A percentile compares a stretch with the other conserved stretches of the same genome.
phyloP scores from a whole-genome alignment of 2,797 vertebrate species.

The Sternarchorhynchus goeldii region DNA sequence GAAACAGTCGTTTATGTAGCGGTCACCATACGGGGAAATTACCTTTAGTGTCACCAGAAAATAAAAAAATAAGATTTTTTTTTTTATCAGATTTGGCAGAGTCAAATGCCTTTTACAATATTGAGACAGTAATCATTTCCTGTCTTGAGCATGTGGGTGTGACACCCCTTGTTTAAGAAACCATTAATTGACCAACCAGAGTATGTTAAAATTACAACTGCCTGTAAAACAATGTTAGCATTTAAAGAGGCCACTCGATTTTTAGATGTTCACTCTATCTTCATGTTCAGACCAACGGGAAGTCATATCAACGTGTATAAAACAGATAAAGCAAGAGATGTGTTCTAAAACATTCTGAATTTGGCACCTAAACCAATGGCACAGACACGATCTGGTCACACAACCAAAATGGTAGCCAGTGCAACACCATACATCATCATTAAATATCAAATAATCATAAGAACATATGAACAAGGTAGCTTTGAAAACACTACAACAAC shows the following conservation, averaged over 20 bases:
- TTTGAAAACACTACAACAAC: slow-evolving; percentile 8
- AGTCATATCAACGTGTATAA: not conserved
- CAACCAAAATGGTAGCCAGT: too few species aligned
- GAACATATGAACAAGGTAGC: not conserved
- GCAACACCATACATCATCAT: too few species aligned
- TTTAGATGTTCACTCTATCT: not conserved
- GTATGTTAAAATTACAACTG: not conserved
- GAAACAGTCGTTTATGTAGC: slow-evolving; percentile 15
- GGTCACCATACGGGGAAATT: slow-evolving; percentile 16
- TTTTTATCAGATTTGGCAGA: not conserved
- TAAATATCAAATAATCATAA: too few species aligned
- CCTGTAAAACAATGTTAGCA: not conserved
- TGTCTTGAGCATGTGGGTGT: slow-evolving; percentile 17
- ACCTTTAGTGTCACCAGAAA: slow-evolving; percentile 32
- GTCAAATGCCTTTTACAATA: slow-evolving; percentile 21
- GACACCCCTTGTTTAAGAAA: slow-evolving; percentile 24
- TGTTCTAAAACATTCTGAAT: too few species aligned
- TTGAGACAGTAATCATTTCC: slow-evolving; percentile 33
- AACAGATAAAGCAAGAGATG: too few species aligned
- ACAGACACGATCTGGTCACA: too few species aligned
- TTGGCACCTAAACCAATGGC: too few species aligned
- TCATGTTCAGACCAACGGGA: not conserved
- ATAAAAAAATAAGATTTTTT: not conserved
- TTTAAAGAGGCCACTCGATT: not conserved
- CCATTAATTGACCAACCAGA: not conserved